Evolutionary conservation across 2,113 vertebrate genomes (phyloP).

Genomic region (Mobula hypostoma): DNA sequence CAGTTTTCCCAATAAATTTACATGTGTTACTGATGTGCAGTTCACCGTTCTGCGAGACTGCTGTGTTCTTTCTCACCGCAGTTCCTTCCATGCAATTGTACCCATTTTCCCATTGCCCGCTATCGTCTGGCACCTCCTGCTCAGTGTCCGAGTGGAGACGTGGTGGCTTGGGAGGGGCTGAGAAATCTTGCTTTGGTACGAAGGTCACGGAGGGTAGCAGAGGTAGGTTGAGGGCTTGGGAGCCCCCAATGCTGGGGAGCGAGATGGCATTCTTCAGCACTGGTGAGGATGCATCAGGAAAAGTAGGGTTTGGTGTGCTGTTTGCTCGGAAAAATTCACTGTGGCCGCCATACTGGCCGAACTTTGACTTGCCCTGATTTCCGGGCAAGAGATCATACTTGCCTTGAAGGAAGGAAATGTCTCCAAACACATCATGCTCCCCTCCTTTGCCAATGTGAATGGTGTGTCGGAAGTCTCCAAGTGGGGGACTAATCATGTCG

Average conservation of each 20-base stretch:
- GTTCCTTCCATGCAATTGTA: slow-evolving; percentile 59
- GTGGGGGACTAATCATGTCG: slow-evolving; percentile 95
- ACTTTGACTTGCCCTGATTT: slow-evolving; percentile 58
- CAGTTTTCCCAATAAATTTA: slow-evolving; percentile 68
- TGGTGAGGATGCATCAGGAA: slow-evolving; percentile 81
- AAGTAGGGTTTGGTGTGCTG: slow-evolving; percentile 85
- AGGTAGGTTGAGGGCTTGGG: slow-evolving; percentile 85
- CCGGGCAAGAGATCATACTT: slow-evolving; percentile 90
- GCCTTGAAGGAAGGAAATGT: slow-evolving; percentile 95
- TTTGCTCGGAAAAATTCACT: slow-evolving; percentile 81
- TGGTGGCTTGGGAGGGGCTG: slow-evolving; percentile 61
- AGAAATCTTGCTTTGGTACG: slow-evolving; percentile 66
- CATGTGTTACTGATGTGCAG: slow-evolving; percentile 57
- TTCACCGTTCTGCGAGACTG: slow-evolving; percentile 61
- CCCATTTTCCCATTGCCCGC: slow-evolving; percentile 56
- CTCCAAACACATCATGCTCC: slow-evolving; percentile 85
- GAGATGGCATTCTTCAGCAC: slow-evolving; percentile 98
- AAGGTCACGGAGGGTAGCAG: slow-evolving; percentile 74
- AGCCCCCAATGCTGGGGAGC: slow-evolving; percentile 86
- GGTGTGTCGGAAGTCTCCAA: slow-evolving; percentile 95
- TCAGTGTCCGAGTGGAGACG: slow-evolving; percentile 62
- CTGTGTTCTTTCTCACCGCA: slow-evolving; percentile 57
- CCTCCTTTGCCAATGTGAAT: slow-evolving; percentile 93
- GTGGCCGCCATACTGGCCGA: slow-evolving; percentile 64
- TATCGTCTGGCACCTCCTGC: slow-evolving; percentile 61